A percentile compares a stretch with the other conserved stretches of the same genome.
These are phyloP conservation scores for Bungarus multicinctus DNA, from an alignment of 2,113 vertebrate species.

Conservation along the genomic window DNA sequence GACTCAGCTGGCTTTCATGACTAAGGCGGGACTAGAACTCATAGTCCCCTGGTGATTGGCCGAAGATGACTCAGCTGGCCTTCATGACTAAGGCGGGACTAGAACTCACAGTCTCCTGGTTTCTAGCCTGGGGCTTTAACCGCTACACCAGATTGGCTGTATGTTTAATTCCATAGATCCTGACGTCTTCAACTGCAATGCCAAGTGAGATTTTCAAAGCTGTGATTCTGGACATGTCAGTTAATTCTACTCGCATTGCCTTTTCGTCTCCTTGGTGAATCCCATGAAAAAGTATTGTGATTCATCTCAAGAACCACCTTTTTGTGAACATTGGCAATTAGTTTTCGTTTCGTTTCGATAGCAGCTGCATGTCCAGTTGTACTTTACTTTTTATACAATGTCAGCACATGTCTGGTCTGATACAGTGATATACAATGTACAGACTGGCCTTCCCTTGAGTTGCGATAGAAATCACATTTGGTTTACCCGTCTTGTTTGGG, in stretches of 20 bases:
- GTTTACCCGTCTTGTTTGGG: fast-evolving
- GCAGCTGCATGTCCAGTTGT: background rate
- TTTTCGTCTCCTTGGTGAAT: background rate
- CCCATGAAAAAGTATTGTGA: background rate
- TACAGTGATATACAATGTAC: background rate
- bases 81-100: too few relatives aligned
- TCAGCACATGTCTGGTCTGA: background rate
- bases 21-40: too few relatives aligned
- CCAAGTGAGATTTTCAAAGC: background rate
- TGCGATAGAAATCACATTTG: background rate
- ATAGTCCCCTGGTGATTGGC: too few relatives aligned
- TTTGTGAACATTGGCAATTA: background rate
- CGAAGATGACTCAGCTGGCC: too few relatives aligned
- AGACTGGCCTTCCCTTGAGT: background rate
- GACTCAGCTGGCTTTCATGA: too few relatives aligned
- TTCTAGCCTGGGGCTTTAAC: background rate
- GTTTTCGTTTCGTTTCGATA: background rate
- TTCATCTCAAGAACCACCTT: background rate
- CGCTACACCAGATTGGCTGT: background rate
- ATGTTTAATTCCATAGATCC: background rate
- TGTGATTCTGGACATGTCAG: background rate
- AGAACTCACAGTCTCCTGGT: background rate
- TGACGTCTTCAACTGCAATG: background rate
- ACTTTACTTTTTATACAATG: background rate
- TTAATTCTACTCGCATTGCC: background rate